A percentile compares a stretch with the other conserved stretches of the same genome.
Conservation (phyloP, 2,113 vertebrate species). For the Eleginops maclovinus region DNA sequence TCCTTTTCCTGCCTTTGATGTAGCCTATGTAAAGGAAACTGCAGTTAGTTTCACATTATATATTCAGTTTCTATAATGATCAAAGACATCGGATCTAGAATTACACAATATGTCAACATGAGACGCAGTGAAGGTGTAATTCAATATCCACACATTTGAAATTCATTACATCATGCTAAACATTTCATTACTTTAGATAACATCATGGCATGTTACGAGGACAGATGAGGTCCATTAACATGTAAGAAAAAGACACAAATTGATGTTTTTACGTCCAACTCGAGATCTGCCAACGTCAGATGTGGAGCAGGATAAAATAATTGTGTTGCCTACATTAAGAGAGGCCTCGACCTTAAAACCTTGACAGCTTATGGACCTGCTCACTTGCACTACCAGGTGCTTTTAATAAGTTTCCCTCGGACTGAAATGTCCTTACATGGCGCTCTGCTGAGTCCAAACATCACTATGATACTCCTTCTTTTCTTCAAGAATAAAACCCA, state of each 20-base stretch:
- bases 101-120: not conserved
- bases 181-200: not conserved
- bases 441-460: conserved; percentile 38
- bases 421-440: conserved; percentile 72
- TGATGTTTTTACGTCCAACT: not conserved
- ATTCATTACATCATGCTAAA: not conserved
- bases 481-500: conserved; percentile 46
- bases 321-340: not conserved
- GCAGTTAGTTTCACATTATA: too few relatives aligned
- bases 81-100: too few relatives aligned
- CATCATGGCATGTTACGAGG: not conserved
- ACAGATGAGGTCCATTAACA: conserved; percentile 1
- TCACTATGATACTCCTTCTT: conserved; percentile 30
- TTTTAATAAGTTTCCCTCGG: conserved; percentile 61
- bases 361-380: conserved; percentile 1
- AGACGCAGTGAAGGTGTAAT: not conserved
- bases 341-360: not conserved
- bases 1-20: not conserved
- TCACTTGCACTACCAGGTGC: conserved; percentile 55
- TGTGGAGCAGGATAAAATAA: not conserved
- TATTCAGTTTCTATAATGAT: too few relatives aligned
- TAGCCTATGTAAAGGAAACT: not conserved
- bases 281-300: not conserved
- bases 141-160: not conserved
- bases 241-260: conserved; percentile 8